Percentiles rank a stretch among this genome's conserved stretches.
Conservation (phyloP, 2,888 invertebrate genomes). For the Standfussiana lucernea region DNA sequence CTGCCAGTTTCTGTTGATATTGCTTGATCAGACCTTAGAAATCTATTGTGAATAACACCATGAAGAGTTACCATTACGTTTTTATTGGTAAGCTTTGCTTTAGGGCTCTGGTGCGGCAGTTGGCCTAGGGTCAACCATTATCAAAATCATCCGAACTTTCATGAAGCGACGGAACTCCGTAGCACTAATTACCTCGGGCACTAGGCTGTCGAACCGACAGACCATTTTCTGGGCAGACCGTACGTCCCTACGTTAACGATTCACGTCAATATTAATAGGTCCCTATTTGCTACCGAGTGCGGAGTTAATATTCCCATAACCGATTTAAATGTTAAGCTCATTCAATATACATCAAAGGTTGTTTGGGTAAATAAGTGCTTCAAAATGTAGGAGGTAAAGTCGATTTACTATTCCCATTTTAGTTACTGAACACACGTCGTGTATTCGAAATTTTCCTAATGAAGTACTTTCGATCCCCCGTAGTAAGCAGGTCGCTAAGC, state of each 20-base stretch:
- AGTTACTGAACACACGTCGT: not conserved
- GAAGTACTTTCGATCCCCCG: too few species aligned
- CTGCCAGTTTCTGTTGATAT: too few species aligned
- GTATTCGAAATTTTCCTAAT: not conserved
- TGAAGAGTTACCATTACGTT: too few species aligned
- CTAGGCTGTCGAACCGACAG: not conserved
- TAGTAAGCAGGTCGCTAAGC: not conserved
- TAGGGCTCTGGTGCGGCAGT: too few species aligned
- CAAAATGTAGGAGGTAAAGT: not conserved
- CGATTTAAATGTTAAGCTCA: constrained; percentile 5
- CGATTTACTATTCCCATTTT: not conserved
- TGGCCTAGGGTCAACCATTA: too few species aligned
- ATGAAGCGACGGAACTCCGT: not conserved
- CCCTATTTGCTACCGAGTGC: not conserved
- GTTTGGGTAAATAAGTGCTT: not conserved
- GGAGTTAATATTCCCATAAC: not conserved
- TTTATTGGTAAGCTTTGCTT: too few species aligned
- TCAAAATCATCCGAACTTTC: not conserved
- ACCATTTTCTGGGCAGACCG: not conserved
- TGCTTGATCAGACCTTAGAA: too few species aligned
- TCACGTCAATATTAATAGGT: not conserved
- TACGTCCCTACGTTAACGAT: not conserved
- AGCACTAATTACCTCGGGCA: not conserved
- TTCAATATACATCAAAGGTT: not conserved
- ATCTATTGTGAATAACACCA: too few species aligned